Base-by-base conservation (phyloP, 2,888 invertebrate genomes). In the Drosophila tanythrix region DNA sequence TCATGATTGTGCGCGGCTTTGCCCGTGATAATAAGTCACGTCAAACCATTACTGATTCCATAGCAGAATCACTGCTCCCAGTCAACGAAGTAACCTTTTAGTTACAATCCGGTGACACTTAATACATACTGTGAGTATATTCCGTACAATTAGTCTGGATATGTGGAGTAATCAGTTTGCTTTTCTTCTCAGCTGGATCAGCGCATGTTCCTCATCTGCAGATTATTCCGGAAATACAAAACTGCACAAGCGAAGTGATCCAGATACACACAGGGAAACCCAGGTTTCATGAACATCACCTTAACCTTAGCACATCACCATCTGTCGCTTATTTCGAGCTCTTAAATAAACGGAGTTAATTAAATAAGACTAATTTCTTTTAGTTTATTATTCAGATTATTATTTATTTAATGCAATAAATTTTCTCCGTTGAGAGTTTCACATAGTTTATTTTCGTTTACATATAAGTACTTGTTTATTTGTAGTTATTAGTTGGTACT, bases 401-500 rank as follows among this genome's bases (percentile, higher is more conserved):
- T 91, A 74, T 90, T 91, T 91, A 88, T 88, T 91, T 78, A 90
- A 88, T 88, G 87, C 91, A 89, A 86, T 89, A 88, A 89, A 91
- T 91, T 59, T 75, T 84, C 81, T 88, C 86, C 70, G 76, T 89
- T 83, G 76, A 91, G 82, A 83, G 87, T 84, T 88, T 85, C 85
- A 89, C 86, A 89, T 89, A 86, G 77, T 82, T 80, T 87, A 75
- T 86, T 80, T 73, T 81, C 65, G 70, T 79, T 78, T 81, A 69
- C 83, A 90, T 84, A 72, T 84, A 88, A 78, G 82, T 79, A 79
- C 74, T 73, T 70, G 25, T 50, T 56, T 53, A 27, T 50, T 52
- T 79, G 72, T 87, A 68, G 69, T 82, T 74, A 72, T 91, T 90
- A 90, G 89, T 89, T 83, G 80, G 82, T 90, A 85, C 85, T 85